Percentiles rank a stretch among this genome's conserved stretches.
Conservation (phyloP, 2,113 vertebrate species). For the Otolemur garnettii region DNA sequence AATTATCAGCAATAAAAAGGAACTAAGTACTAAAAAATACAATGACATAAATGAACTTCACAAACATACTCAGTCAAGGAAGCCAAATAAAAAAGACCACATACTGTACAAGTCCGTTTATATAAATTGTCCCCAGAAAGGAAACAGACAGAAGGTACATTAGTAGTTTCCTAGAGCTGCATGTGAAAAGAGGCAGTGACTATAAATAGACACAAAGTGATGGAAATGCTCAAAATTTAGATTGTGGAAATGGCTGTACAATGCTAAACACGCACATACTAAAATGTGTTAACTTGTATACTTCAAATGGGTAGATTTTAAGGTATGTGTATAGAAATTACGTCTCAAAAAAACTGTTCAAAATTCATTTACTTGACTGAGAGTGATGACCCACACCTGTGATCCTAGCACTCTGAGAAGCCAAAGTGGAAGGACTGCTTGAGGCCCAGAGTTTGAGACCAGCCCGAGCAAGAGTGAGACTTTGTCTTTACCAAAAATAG, state of each 20-base stretch:
- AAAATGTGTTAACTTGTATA: background rate
- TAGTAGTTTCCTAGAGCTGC: background rate
- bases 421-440: no score
- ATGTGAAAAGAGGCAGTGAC: background rate
- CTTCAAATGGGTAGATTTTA: background rate
- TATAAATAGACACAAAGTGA: background rate
- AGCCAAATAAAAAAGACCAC: conserved; percentile 21
- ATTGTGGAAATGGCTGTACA: background rate
- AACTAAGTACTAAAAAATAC: background rate
- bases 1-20: conserved; percentile 39
- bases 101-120: background rate
- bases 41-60: background rate
- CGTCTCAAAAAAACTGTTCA: conserved; percentile 22
- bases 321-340: background rate
- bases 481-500: no score
- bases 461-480: no score
- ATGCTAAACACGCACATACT: background rate
- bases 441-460: no score
- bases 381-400: no score
- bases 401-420: no score
- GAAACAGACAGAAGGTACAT: background rate
- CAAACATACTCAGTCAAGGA: conserved; percentile 22
- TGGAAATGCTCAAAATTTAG: background rate
- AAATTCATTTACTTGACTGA: background rate
- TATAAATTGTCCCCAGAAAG: conserved; percentile 8